Evolutionary conservation across 2,797 vertebrate genomes (phyloP).

Genomic region (Rachycentron canadum): DNA sequence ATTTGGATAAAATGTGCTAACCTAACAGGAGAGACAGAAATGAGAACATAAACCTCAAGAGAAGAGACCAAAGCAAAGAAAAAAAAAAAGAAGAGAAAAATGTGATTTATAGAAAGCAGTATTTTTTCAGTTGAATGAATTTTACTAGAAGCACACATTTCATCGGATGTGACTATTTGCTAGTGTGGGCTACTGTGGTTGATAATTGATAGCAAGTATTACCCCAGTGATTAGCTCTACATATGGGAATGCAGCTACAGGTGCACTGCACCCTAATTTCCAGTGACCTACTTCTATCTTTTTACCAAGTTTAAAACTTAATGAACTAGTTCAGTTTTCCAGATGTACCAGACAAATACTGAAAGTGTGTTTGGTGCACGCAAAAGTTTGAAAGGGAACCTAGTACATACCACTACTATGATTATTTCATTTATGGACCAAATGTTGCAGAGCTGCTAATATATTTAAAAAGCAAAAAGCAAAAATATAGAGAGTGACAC

Average conservation of each 20-base stretch:
- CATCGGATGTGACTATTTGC: slow-evolving; percentile 21
- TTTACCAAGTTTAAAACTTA: slow-evolving; percentile 39
- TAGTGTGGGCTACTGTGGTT: slow-evolving; percentile 32
- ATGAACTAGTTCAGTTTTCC: slow-evolving; percentile 33
- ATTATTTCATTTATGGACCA: slow-evolving; percentile 3
- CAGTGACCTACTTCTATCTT: slow-evolving; percentile 43
- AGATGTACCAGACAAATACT: slow-evolving; percentile 15
- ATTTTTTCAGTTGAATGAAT: slow-evolving; percentile 22
- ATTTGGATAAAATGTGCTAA: neutral
- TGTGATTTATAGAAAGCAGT: neutral
- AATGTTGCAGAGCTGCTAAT: neutral
- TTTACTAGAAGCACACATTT: slow-evolving; percentile 27
- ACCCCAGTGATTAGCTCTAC: slow-evolving; percentile 46
- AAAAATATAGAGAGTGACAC: neutral
- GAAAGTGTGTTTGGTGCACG: neutral
- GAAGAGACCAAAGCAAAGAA: neutral
- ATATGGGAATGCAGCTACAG: slow-evolving; percentile 47
- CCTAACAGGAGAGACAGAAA: neutral
- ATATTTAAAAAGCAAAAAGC: neutral
- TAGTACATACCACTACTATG: slow-evolving; percentile 1
- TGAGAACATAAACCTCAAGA: neutral
- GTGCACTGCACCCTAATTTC: slow-evolving; percentile 47
- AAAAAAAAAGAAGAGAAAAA: neutral
- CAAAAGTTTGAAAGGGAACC: slow-evolving; percentile 11
- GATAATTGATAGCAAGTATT: slow-evolving; percentile 61